Base-by-base conservation (phyloP, 2,797 vertebrate genomes). In the Pitangus sulphuratus region DNA sequence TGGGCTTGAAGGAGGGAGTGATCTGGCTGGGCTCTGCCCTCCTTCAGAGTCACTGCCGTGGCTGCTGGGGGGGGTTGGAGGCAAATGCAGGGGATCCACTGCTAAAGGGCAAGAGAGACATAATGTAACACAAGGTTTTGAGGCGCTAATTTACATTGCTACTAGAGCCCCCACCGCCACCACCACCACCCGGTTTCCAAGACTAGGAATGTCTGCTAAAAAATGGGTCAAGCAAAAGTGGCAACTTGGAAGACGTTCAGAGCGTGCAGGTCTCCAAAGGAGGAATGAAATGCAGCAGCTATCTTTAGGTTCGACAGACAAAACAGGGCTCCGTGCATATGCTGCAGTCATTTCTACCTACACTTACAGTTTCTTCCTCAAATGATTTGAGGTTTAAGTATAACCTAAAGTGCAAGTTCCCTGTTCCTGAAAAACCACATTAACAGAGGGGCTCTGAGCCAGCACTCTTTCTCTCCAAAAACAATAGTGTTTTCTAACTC, bases 41-140 rank as follows among this genome's bases (percentile, higher is more conserved):
- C 99, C 99, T 97, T 99, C 99, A 0, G 99, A 99, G 96, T 99
- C 99, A 15, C 99, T 99, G 97, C 99, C 98, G 8, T 99, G 99
- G 96, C 99, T 99, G 96, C 99, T 99, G 86, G 99, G 99, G 50
- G 99, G 99, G 22, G 99, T 99, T 30, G 99, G 99, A 11, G 99
- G 99, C 97, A 99, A 98, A 93, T 99, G 99, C 45, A 99, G 98
- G 6, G 98, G 94, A 97, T 99, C 99, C 97, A 98, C 96, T n/a
- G 98, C 98, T 98, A 94, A 79, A 96, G 12, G 80, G 82, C 44
- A 56, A 69, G 64, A 54, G 39, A 94, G 74, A 88, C 70, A 87
- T 7, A 78, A 87, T 5, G 51, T 2, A 92, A 68, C n/a, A 51
- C 35, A 47, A 79, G 31, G 51, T 18, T 69, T 82, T 76, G 47